Percentiles rank a stretch among this genome's conserved stretches.
These are phyloP conservation scores for Labeo catla DNA, from an alignment of 2,113 vertebrate genomes.

Conservation along the genomic window DNA sequence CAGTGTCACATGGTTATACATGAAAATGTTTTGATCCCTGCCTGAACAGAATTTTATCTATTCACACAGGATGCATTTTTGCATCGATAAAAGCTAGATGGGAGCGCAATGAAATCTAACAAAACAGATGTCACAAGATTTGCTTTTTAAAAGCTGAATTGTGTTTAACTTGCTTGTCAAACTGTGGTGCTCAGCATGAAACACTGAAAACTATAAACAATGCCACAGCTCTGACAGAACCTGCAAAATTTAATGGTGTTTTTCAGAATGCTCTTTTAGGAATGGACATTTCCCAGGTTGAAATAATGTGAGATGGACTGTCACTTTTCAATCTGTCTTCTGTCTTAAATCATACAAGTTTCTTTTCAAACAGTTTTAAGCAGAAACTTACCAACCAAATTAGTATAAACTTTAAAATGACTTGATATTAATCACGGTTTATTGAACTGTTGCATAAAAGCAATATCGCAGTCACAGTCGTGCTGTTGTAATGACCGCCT, in stretches of 20 bases:
- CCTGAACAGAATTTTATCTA: not conserved
- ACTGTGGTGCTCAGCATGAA: not conserved
- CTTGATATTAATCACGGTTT: not conserved
- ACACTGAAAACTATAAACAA: not conserved
- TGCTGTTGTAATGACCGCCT: not conserved
- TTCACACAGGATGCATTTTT: not conserved
- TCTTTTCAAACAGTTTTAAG: not conserved
- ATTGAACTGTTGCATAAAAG: constrained; percentile 11
- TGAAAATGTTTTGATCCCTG: not conserved
- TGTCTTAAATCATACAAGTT: not conserved
- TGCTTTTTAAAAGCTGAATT: not conserved
- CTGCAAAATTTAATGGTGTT: not conserved
- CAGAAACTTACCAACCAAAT: not conserved
- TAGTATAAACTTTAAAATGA: not conserved
- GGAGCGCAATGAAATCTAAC: not conserved
- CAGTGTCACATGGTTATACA: not conserved
- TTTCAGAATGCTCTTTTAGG: not conserved
- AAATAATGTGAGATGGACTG: not conserved
- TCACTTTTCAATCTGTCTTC: not conserved
- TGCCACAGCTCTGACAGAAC: not conserved
- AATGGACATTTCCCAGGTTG: not conserved
- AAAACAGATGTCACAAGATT: not conserved
- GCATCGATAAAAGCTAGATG: not conserved
- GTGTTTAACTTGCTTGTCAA: not conserved
- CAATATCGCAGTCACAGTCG: not conserved